Conservation (phyloP, 2,797 vertebrate species). For the Xiphorhynchus erythropygius region DNA sequence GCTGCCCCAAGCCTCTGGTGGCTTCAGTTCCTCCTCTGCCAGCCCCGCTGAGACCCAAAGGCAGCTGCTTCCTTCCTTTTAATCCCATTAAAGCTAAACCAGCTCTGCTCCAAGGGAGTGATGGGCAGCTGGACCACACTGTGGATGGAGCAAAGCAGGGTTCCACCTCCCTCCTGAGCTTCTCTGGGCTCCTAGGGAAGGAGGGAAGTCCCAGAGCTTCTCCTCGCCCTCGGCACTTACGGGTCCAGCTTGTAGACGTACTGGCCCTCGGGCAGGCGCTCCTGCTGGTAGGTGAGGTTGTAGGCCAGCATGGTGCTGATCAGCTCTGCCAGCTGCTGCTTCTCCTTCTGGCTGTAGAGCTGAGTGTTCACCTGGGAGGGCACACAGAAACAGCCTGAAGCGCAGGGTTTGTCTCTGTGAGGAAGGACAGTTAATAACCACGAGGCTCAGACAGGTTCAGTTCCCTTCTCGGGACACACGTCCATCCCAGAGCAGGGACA, state of each 20-base stretch:
- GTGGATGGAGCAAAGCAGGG: neutral
- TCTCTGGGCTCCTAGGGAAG: neutral
- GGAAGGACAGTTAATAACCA: neutral
- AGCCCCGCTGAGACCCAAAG: neutral
- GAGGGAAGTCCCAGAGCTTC: rapidly evolving
- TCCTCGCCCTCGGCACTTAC: constrained; percentile 74
- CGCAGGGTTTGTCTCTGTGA: rapidly evolving
- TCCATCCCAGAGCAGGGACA: neutral
- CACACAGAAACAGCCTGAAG: neutral
- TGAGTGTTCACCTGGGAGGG: constrained; percentile 90
- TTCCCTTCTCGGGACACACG: rapidly evolving
- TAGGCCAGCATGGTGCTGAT: constrained; percentile 93
- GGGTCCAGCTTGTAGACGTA: constrained; percentile 90
- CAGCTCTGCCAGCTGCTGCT: constrained; percentile 88
- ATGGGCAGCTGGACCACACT: neutral
- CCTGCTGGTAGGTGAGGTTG: constrained; percentile 94
- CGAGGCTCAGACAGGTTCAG: neutral
- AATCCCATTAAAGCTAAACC: neutral
- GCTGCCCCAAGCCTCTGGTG: neutral
- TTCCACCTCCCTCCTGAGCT: neutral
- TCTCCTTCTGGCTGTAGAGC: constrained; percentile 92
- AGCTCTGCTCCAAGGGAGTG: neutral
- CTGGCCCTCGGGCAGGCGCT: constrained; percentile 89
- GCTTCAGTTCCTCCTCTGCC: neutral
- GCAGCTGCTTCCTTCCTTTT: neutral